Evolutionary conservation across 1,140 invertebrate species (phyloP).

Genomic region (Heliconius congener): DNA sequence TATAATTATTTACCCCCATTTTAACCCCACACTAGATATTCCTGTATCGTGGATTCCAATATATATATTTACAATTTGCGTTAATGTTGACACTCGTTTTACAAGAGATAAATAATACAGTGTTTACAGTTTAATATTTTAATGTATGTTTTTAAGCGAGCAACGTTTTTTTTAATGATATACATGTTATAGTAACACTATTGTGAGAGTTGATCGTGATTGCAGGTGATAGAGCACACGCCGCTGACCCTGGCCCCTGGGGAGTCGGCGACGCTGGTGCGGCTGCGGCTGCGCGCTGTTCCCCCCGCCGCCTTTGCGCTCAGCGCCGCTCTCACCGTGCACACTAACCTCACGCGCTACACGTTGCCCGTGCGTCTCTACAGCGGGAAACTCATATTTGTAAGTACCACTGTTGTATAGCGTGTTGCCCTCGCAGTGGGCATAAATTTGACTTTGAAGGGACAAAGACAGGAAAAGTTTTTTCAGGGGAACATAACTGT

Average conservation of each 20-base stretch:
- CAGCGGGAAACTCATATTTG: constrained; percentile 57
- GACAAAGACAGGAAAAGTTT: too few species aligned
- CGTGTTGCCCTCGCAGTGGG: too few species aligned
- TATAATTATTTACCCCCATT: too few species aligned
- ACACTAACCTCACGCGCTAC: constrained; percentile 62
- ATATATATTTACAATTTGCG: too few species aligned
- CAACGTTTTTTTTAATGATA: background rate
- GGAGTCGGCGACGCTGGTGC: constrained; percentile 25
- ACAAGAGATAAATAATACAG: too few species aligned
- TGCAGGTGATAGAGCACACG: constrained; percentile 36
- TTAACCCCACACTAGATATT: too few species aligned
- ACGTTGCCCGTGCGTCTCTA: constrained; percentile 59
- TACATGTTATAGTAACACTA: background rate
- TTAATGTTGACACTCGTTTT: too few species aligned
- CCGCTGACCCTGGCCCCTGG: constrained; percentile 41
- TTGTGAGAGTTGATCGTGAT: background rate
- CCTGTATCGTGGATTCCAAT: too few species aligned
- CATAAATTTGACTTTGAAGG: too few species aligned
- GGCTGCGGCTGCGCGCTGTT: constrained; percentile 38
- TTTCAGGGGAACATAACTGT: too few species aligned
- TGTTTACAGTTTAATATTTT: too few species aligned
- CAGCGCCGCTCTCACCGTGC: constrained; percentile 50
- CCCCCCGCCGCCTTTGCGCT: constrained; percentile 40
- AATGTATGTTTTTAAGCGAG: background rate
- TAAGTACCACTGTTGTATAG: constrained; percentile 36